A percentile compares a stretch with the other conserved stretches of the same genome.
These are phyloP conservation scores for Patella ulyssiponensis DNA, from an alignment of 2,888 invertebrate genomes.

Conservation along the genomic window DNA sequence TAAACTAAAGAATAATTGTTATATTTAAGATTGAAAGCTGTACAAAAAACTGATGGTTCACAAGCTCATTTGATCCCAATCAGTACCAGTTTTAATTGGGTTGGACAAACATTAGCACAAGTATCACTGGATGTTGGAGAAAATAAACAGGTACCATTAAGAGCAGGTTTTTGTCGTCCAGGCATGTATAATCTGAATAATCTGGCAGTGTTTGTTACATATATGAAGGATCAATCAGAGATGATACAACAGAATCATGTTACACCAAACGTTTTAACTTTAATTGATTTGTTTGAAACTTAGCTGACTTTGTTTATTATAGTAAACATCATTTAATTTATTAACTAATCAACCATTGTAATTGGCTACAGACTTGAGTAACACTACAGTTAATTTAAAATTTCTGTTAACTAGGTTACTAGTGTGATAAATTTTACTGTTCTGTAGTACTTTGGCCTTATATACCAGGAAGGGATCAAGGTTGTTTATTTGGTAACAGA, in stretches of 20 bases:
- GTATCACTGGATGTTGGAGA: constrained; percentile 54
- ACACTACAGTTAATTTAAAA: too few relatives aligned
- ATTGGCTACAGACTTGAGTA: too few relatives aligned
- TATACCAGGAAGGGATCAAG: too few relatives aligned
- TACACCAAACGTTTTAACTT: constrained; percentile 52
- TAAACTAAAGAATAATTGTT: too few relatives aligned
- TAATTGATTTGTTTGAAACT: constrained; percentile 18
- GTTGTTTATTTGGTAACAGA: too few relatives aligned
- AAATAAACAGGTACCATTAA: constrained; percentile 53
- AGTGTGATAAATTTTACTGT: too few relatives aligned
- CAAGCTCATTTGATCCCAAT: constrained; percentile 26
- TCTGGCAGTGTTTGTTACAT: constrained; percentile 62
- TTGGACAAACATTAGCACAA: constrained; percentile 63
- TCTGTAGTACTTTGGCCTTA: too few relatives aligned
- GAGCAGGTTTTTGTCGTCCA: constrained; percentile 64
- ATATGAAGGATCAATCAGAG: constrained; percentile 50
- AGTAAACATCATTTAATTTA: too few relatives aligned
- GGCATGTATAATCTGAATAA: constrained; percentile 69
- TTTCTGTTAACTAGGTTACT: too few relatives aligned
- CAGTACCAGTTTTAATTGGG: constrained; percentile 62
- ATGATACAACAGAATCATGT: constrained; percentile 64
- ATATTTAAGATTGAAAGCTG: background rate
- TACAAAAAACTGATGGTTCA: constrained; percentile 4
- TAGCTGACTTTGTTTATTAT: background rate
- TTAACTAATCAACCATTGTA: too few relatives aligned